A percentile compares a stretch with the other conserved stretches of the same genome.
Conservation (phyloP, 2,888 invertebrate species). For the Odontomyia ornata region DNA sequence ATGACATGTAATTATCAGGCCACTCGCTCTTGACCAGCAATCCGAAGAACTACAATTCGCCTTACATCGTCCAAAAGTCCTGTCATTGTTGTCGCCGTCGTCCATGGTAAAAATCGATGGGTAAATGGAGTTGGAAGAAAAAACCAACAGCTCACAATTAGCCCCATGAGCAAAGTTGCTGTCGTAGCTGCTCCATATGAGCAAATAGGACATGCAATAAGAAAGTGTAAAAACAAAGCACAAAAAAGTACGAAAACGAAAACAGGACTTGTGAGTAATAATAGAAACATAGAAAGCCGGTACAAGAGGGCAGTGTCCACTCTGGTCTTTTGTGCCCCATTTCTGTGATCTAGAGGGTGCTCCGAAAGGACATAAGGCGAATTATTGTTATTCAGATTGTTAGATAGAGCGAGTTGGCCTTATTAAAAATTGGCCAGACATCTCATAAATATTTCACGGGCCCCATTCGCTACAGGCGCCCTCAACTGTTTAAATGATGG, state of each 20-base stretch:
- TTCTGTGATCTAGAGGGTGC: constrained; percentile 35
- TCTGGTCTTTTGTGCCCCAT: constrained; percentile 45
- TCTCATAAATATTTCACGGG: constrained; percentile 56
- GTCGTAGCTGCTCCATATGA: constrained; percentile 40
- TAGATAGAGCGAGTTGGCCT: constrained; percentile 53
- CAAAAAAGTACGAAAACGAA: constrained; percentile 29
- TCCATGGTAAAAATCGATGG: constrained; percentile 33
- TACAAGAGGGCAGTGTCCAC: constrained; percentile 45
- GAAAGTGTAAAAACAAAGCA: constrained; percentile 31
- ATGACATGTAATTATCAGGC: constrained; percentile 18
- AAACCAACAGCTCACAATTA: constrained; percentile 43
- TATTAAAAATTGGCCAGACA: constrained; percentile 56
- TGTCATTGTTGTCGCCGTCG: constrained; percentile 25
- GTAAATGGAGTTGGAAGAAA: background rate
- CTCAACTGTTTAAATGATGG: constrained; percentile 52
- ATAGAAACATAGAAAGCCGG: constrained; percentile 19
- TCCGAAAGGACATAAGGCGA: constrained; percentile 47
- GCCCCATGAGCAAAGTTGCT: constrained; percentile 44
- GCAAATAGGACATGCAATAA: constrained; percentile 46
- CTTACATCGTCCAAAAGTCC: constrained; percentile 42
- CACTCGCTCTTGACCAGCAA: constrained; percentile 47
- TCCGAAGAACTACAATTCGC: constrained; percentile 45
- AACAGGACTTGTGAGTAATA: constrained; percentile 40
- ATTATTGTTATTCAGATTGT: constrained; percentile 50
- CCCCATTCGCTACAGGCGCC: constrained; percentile 50